Base-by-base conservation (phyloP, 2,113 vertebrate genomes). In the Cisticola juncidis region DNA sequence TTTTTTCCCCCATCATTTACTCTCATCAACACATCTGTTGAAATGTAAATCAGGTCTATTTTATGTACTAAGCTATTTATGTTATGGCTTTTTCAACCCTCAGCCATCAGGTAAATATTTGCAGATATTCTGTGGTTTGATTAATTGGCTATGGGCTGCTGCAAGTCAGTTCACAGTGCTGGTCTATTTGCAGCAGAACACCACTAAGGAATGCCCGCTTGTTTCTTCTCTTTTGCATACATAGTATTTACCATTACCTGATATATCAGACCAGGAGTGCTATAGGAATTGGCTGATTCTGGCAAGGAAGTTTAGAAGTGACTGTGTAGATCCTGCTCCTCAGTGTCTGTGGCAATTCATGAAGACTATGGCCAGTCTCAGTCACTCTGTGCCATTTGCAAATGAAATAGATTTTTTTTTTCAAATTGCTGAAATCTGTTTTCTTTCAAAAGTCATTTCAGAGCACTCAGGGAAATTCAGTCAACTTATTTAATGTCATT, bases 301-400 rank as follows among this genome's bases (percentile, higher is more conserved):
- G 91, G 72, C 40, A 91, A 87, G 47, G 65, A 96, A 57, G 58
- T 84, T 91, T 95, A 94, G 93, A 97, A 97, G 88, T 58, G 94
- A 93, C 62, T 79, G 22, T 85, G 86, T 82, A 94, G 85, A 94
- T 93, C 48, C 81, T 93, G 53, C 92, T 97, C 66, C 51, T 97
- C 91, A 38, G 81, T 97, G 96, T 97, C 95, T 97, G 96, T 96
- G 94, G 96, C 96, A 97, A 97, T 94, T 97, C 94, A 90, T 45
- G 94, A 97, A 97, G 97, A 97, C 97, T 96, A 80, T 94, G 84
- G 92, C 56, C 47, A 91, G 90, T 89, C 40, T 95, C 93, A 96
- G 95, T 96, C 71, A 54, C 97, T 95, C 96, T 72, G 82, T 78
- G 86, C 85, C 95, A 91, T 93, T 96, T 97, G 91, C 66, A 97